Evolutionary conservation across 2,888 invertebrate species (phyloP).

Genomic region (Xylocampa areola): DNA sequence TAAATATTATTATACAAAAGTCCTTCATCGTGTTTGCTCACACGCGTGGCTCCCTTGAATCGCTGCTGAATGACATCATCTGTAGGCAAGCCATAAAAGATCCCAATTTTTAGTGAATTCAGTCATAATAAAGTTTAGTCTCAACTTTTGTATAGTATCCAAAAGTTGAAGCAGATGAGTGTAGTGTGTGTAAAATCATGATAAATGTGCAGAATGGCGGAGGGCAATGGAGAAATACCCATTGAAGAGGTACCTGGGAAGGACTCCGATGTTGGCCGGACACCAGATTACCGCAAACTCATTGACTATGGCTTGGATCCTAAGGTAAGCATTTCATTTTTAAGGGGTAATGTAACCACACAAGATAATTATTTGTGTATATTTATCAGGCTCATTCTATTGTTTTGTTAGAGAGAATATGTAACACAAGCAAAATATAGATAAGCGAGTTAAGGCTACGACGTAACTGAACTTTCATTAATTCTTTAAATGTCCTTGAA

Average conservation of each 20-base stretch:
- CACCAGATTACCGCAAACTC: constrained; percentile 98
- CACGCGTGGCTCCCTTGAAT: constrained; percentile 84
- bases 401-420: background rate
- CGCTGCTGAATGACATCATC: constrained; percentile 84
- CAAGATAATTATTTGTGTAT: constrained; percentile 5
- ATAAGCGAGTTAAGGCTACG: background rate
- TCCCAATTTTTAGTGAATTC: constrained; percentile 65
- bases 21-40: constrained; percentile 67
- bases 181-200: constrained; percentile 82
- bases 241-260: constrained; percentile 92
- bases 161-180: constrained; percentile 60
- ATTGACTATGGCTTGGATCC: constrained; percentile 98
- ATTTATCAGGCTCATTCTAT: background rate
- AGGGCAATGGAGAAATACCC: constrained; percentile 96
- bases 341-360: background rate
- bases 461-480: background rate
- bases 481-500: background rate
- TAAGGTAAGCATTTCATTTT: constrained; percentile 90
- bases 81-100: constrained; percentile 73
- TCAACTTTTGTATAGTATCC: constrained; percentile 57
- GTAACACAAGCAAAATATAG: background rate
- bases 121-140: constrained; percentile 60
- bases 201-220: constrained; percentile 93
- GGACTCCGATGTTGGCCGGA: constrained; percentile 92
- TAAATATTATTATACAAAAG: constrained; percentile 39